phyloP scores from a whole-genome alignment of 2,797 vertebrate genomes.

The Sciurus carolinensis region DNA sequence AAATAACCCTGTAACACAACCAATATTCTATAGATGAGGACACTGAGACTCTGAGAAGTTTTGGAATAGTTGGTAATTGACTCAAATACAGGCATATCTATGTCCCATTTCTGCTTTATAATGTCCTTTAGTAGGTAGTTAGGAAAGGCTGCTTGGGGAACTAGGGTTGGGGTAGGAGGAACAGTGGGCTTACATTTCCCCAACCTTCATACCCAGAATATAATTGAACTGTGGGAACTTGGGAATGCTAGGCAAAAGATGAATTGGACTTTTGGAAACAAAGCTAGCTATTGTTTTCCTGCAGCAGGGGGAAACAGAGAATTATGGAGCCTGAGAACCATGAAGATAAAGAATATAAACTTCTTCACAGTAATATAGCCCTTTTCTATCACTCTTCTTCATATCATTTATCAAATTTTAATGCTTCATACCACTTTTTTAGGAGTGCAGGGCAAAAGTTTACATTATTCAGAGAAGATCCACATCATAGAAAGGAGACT shows the following conservation, averaged over 20 bases:
- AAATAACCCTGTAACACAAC: background rate
- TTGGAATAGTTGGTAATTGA: background rate
- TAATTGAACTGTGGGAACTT: background rate
- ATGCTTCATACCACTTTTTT: background rate
- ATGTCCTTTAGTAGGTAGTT: background rate
- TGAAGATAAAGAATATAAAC: background rate
- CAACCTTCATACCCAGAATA: background rate
- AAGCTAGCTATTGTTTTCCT: background rate
- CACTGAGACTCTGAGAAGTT: background rate
- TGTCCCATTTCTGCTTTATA: background rate
- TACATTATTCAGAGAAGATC: background rate
- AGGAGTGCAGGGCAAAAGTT: background rate
- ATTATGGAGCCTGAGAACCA: background rate
- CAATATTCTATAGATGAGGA: background rate
- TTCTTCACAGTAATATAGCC: background rate
- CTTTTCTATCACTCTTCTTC: background rate
- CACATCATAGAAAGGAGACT: background rate
- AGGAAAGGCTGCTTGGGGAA: background rate
- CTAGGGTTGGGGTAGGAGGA: background rate
- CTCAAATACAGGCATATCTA: background rate
- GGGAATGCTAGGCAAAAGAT: background rate
- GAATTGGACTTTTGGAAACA: background rate
- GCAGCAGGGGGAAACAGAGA: background rate
- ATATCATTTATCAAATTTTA: conserved; percentile 28
- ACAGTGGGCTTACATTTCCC: background rate